phyloP scores from a whole-genome alignment of 2,797 vertebrate genomes.

The Sebastes itinus region DNA sequence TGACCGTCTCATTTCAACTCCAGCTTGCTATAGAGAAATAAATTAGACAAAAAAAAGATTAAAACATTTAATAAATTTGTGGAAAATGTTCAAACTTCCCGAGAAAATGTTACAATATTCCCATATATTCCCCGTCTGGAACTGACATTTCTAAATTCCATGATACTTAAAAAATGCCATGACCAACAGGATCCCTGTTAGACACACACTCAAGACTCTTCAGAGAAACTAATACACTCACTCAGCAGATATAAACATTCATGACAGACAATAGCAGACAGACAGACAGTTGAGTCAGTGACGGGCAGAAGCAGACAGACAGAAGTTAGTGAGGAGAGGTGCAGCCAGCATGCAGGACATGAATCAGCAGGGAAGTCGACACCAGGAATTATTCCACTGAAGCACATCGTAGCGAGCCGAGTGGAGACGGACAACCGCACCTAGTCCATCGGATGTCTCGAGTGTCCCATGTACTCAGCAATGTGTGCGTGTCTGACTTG shows the following conservation, averaged over 20 bases:
- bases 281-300: background rate
- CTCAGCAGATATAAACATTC: background rate
- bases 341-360: constrained; percentile 51
- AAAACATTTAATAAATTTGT: background rate
- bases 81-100: background rate
- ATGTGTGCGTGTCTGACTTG: background rate
- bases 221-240: background rate
- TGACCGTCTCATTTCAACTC: background rate
- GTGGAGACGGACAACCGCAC: background rate
- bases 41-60: background rate
- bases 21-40: background rate
- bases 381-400: constrained; percentile 5
- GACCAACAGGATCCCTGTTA: background rate
- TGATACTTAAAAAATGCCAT: background rate
- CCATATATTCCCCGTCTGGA: background rate
- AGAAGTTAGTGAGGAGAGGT: constrained; percentile 17
- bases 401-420: constrained; percentile 3
- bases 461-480: background rate
- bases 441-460: background rate
- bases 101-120: background rate
- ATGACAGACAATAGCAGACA: background rate
- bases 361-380: constrained; percentile 29
- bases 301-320: constrained; percentile 28
- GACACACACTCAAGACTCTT: background rate
- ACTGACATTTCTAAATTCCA: background rate